A percentile compares a stretch with the other conserved stretches of the same genome.
These are phyloP conservation scores for Orthonyx spaldingii DNA, from an alignment of 2,113 vertebrate species.

Conservation along the genomic window DNA sequence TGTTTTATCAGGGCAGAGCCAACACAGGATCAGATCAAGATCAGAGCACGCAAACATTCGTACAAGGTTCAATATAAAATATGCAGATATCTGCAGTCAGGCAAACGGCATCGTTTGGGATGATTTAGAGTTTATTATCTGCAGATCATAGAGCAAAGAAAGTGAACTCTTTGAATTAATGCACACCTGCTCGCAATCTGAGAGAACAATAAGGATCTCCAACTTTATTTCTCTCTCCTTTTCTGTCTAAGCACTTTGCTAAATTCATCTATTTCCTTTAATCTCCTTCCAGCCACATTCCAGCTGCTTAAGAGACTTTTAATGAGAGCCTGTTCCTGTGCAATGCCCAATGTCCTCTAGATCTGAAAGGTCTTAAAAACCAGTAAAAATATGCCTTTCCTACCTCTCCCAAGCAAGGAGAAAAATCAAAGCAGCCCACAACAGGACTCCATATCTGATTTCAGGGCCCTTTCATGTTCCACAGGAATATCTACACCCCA, in stretches of 20 bases:
- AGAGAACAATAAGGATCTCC: conserved; percentile 55
- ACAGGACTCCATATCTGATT: conserved; percentile 40
- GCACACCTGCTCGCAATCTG: conserved; percentile 49
- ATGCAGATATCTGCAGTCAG: conserved; percentile 27
- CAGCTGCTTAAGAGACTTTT: conserved; percentile 63
- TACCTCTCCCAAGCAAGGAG: conserved; percentile 1
- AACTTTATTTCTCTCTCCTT: conserved; percentile 40
- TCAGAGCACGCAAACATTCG: not conserved
- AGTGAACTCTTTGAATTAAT: conserved; percentile 45
- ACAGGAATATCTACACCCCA: not conserved
- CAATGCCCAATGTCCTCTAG: conserved; percentile 35
- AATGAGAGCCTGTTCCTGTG: conserved; percentile 57
- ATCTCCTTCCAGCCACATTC: conserved; percentile 68
- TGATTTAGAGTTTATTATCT: conserved; percentile 47
- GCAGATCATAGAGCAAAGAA: conserved; percentile 9
- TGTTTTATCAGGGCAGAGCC: not conserved
- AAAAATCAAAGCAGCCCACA: conserved; percentile 43
- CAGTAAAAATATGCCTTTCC: conserved; percentile 13
- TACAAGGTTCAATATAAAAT: conserved; percentile 17
- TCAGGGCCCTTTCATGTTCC: conserved; percentile 46
- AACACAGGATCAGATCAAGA: not conserved
- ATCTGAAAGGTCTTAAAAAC: conserved; percentile 45
- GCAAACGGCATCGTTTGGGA: not conserved
- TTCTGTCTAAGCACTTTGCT: conserved; percentile 39
- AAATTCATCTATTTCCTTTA: conserved; percentile 61